Percentiles rank a stretch among this genome's conserved stretches.
Evolutionary conservation across 2,888 invertebrate species (phyloP).

Genomic region (Platynereis dumerilii): DNA sequence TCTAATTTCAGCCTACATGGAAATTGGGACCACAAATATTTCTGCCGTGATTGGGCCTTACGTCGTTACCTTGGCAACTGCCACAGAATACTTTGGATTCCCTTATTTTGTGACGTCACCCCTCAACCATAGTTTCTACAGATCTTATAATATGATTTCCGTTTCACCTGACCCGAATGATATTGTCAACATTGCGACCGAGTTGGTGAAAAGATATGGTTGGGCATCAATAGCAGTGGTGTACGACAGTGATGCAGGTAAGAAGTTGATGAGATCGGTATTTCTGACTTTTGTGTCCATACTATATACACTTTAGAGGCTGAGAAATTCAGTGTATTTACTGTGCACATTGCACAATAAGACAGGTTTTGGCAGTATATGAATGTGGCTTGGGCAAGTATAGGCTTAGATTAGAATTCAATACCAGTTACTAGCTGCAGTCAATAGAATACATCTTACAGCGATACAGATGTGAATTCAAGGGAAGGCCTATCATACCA

Average conservation of each 20-base stretch:
- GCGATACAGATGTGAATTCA: no score
- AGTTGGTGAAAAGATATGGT: constrained; percentile 22
- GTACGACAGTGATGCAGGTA: constrained; percentile 32
- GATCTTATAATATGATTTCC: constrained; percentile 32
- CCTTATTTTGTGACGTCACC: constrained; percentile 53
- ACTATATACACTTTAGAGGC: no score
- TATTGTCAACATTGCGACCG: constrained; percentile 25
- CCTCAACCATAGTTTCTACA: constrained; percentile 16
- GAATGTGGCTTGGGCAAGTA: no score
- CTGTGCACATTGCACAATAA: no score
- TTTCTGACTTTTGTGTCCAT: no score
- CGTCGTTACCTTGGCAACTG: constrained; percentile 43
- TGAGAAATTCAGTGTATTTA: no score
- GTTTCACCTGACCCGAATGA: constrained; percentile 30
- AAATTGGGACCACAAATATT: constrained; percentile 36
- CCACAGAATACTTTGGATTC: constrained; percentile 47
- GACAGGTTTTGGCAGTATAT: no score
- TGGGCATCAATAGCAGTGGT: constrained; percentile 29
- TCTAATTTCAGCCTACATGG: constrained; percentile 32
- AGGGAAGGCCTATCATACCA: no score
- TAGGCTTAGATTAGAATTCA: no score
- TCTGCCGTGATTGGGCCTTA: constrained; percentile 52
- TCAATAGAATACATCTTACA: no score
- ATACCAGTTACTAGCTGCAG: no score
- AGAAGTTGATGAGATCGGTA: no score